These are phyloP conservation scores for Euura lappo DNA, from an alignment of 1,140 invertebrate genomes.

Conservation along the genomic window DNA sequence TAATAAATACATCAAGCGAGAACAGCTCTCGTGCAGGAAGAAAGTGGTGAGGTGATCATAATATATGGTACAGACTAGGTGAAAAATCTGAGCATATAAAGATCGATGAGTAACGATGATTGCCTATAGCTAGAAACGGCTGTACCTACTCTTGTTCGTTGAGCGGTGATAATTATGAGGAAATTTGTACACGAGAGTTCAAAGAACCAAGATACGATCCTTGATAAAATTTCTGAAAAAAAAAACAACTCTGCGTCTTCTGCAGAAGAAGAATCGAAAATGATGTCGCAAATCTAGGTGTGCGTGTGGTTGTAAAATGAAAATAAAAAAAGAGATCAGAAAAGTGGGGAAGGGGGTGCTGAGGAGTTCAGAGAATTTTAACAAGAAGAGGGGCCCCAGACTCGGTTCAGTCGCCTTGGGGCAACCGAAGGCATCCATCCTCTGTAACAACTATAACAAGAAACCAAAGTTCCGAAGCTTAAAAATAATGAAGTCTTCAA, in stretches of 20 bases:
- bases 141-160: not conserved
- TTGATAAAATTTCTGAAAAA: too few relatives aligned
- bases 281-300: too few relatives aligned
- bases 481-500: slow-evolving; percentile 6
- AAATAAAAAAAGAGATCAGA: not conserved
- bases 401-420: not conserved
- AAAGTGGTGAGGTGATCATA: too few relatives aligned
- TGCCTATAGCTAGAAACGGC: not conserved
- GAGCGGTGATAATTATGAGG: not conserved
- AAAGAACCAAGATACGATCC: too few relatives aligned
- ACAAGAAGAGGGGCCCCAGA: not conserved
- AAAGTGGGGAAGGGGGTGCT: not conserved
- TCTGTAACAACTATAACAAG: not conserved
- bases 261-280: too few relatives aligned
- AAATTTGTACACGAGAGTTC: not conserved
- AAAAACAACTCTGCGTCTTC: too few relatives aligned
- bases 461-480: not conserved
- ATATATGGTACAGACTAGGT: too few relatives aligned
- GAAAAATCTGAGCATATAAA: too few relatives aligned
- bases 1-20: too few relatives aligned
- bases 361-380: not conserved
- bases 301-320: slow-evolving; percentile 12
- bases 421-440: not conserved
- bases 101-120: not conserved
- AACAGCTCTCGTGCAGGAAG: too few relatives aligned